Percentiles rank a stretch among this genome's conserved stretches.
Conservation (phyloP, 1,140 invertebrate genomes). For the Brachionus rotundiformis region DNA sequence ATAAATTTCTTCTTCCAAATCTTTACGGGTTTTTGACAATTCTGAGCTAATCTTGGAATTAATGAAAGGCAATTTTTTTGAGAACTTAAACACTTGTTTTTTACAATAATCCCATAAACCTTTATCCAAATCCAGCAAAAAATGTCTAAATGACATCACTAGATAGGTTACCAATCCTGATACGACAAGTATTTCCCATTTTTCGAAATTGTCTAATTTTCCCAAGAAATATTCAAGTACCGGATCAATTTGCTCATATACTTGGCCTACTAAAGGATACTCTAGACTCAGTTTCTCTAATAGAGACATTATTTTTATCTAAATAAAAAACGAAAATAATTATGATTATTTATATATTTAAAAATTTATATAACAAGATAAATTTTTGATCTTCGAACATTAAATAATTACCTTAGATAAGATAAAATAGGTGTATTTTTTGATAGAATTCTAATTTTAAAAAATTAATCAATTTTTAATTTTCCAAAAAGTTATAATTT, state of each 20-base stretch:
- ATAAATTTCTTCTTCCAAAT: conserved; percentile 37
- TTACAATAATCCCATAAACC: conserved; percentile 39
- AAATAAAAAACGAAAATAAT: not conserved
- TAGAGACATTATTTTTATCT: not conserved
- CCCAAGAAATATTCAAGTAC: not conserved
- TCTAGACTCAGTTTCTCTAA: not conserved
- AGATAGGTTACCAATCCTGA: conserved; percentile 1
- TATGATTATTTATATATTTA: not conserved
- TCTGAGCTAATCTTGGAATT: conserved; percentile 34
- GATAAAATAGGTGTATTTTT: not conserved
- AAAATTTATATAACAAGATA: not conserved
- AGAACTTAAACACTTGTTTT: conserved; percentile 18
- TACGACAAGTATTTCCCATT: conserved; percentile 35
- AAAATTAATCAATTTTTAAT: not conserved
- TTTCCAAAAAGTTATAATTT: too few relatives aligned
- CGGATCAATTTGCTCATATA: not conserved
- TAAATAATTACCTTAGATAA: not conserved
- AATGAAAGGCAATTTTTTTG: conserved; percentile 43
- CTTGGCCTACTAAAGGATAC: not conserved
- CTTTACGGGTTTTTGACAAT: conserved; percentile 22
- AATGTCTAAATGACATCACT: conserved; percentile 9
- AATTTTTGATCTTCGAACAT: conserved; percentile 25
- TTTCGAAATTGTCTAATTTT: conserved; percentile 26
- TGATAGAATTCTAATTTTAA: not conserved
- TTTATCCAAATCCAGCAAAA: conserved; percentile 42